Percentiles rank a stretch among this genome's conserved stretches.
Evolutionary conservation across 2,888 invertebrate genomes (phyloP).

Genomic region (Morinoia aosen): DNA sequence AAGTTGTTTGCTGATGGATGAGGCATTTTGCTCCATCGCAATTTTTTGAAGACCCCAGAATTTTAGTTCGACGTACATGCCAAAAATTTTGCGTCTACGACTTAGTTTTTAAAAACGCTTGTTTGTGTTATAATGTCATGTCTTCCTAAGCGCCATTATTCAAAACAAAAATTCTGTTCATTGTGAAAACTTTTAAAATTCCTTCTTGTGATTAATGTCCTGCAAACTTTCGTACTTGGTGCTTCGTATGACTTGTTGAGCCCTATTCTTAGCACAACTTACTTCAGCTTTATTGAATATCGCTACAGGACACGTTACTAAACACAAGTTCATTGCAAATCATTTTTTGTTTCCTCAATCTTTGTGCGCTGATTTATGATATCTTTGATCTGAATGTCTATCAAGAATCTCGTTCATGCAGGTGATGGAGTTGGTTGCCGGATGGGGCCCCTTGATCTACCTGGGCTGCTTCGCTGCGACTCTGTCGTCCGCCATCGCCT

Average conservation of each 20-base stretch:
- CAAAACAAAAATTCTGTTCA: neutral
- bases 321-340: neutral
- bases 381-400: neutral
- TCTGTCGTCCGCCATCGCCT: constrained; percentile 93
- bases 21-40: no score
- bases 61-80: no score
- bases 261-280: no score
- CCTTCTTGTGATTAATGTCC: neutral
- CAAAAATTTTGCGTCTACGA: neutral
- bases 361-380: neutral
- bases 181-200: neutral
- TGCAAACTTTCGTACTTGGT: no score
- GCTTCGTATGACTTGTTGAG: no score
- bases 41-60: no score
- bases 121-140: neutral
- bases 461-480: constrained; percentile 98
- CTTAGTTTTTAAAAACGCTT: neutral
- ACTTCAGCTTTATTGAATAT: no score
- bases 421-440: constrained; percentile 71
- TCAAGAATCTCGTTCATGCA: neutral
- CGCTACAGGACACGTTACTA: neutral
- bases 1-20: no score
- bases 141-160: neutral
- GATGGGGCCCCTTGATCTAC: constrained; percentile 91
- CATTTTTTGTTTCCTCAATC: neutral